A percentile compares a stretch with the other conserved stretches of the same genome.
phyloP scores from a whole-genome alignment of 1,140 invertebrate genomes.

The Bilobella aurantiaca region DNA sequence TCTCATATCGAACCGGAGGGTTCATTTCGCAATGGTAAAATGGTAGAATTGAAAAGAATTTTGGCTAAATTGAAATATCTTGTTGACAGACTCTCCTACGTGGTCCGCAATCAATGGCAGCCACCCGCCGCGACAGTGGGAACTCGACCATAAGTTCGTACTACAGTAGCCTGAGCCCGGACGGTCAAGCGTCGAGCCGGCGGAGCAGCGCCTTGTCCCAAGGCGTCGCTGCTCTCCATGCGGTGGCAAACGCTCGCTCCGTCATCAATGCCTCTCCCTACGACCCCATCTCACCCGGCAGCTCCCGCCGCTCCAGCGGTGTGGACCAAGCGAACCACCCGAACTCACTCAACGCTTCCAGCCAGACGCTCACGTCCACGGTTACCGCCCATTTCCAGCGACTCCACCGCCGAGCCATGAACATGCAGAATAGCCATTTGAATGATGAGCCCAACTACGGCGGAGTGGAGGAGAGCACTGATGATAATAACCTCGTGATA shows the following conservation, averaged over 20 bases:
- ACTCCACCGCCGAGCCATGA: too few relatives aligned
- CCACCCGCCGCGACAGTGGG: conserved; percentile 54
- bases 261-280: too few relatives aligned
- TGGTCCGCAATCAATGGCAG: conserved; percentile 13
- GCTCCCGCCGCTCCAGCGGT: conserved; percentile 65
- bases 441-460: background rate
- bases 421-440: background rate
- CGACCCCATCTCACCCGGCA: conserved; percentile 81
- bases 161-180: conserved; percentile 72
- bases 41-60: too few relatives aligned
- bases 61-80: too few relatives aligned
- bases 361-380: too few relatives aligned
- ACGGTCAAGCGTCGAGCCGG: conserved; percentile 54
- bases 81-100: conserved; percentile 28
- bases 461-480: background rate
- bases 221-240: too few relatives aligned
- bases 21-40: too few relatives aligned
- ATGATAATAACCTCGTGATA: background rate
- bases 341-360: too few relatives aligned
- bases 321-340: too few relatives aligned
- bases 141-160: conserved; percentile 75
- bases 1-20: too few relatives aligned
- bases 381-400: too few relatives aligned
- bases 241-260: conserved; percentile 43
- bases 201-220: conserved; percentile 80